These are phyloP conservation scores for Enteromius thamalakanensis DNA, from an alignment of 2,797 vertebrate genomes.

Conservation along the genomic window DNA sequence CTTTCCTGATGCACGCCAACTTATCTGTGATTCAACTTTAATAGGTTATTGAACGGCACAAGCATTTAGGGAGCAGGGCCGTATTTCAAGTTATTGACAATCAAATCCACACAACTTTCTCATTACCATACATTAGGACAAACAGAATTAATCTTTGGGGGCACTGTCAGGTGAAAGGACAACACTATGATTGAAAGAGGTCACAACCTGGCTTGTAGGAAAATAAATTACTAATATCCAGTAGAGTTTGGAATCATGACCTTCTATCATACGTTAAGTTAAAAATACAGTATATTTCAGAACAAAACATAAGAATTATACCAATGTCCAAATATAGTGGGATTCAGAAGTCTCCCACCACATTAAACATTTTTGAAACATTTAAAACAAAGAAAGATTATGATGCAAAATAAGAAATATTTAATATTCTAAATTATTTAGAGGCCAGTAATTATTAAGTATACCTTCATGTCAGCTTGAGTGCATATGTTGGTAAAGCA, in stretches of 20 bases:
- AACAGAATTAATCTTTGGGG: slow-evolving; percentile 76
- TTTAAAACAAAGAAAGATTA: background rate
- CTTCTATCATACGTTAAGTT: background rate
- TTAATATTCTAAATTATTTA: background rate
- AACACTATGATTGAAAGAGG: slow-evolving; percentile 45
- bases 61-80: slow-evolving; percentile 80
- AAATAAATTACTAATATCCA: slow-evolving; percentile 17
- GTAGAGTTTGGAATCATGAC: background rate
- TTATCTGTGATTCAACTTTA: slow-evolving; percentile 87
- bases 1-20: slow-evolving; percentile 81
- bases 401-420: background rate
- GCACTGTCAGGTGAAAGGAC: slow-evolving; percentile 66
- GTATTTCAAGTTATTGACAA: slow-evolving; percentile 84
- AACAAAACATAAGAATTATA: background rate
- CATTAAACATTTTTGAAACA: background rate
- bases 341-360: background rate
- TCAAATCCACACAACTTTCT: slow-evolving; percentile 81
- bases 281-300: background rate
- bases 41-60: slow-evolving; percentile 84
- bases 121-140: slow-evolving; percentile 84
- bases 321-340: background rate
- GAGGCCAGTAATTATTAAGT: background rate
- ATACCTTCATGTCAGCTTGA: background rate
- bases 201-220: slow-evolving; percentile 9
- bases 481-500: background rate